phyloP scores from a whole-genome alignment of 2,888 invertebrate genomes.

The Amblyjoppa proteus region DNA sequence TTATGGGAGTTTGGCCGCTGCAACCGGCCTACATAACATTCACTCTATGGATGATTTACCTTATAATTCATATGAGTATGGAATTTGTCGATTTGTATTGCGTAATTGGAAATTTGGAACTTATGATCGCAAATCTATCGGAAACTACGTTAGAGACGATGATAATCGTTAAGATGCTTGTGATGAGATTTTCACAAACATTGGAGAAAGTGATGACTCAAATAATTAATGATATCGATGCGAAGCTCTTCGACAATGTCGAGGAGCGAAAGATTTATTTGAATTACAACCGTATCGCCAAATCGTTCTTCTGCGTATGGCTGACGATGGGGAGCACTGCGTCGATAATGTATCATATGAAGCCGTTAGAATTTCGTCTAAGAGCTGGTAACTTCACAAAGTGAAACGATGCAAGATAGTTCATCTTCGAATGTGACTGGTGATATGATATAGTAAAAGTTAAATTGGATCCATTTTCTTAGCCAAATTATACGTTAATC shows the following conservation, averaged over 20 bases:
- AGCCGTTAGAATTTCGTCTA: slow-evolving; percentile 57
- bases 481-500: not conserved
- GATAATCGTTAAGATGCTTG: slow-evolving; percentile 59
- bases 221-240: slow-evolving; percentile 37
- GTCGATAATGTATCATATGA: slow-evolving; percentile 47
- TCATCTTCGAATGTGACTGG: slow-evolving; percentile 22
- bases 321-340: slow-evolving; percentile 33
- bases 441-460: slow-evolving; percentile 19
- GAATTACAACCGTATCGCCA: slow-evolving; percentile 59
- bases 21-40: slow-evolving; percentile 55
- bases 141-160: slow-evolving; percentile 60
- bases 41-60: slow-evolving; percentile 55
- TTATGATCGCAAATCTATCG: slow-evolving; percentile 55
- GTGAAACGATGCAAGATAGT: slow-evolving; percentile 21
- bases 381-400: slow-evolving; percentile 60
- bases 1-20: slow-evolving; percentile 67
- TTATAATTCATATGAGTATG: slow-evolving; percentile 55
- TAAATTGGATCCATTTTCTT: not conserved
- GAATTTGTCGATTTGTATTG: slow-evolving; percentile 53
- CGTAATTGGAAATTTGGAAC: slow-evolving; percentile 57
- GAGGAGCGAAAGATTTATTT: slow-evolving; percentile 65
- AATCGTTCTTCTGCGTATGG: slow-evolving; percentile 54
- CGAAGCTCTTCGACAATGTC: slow-evolving; percentile 21
- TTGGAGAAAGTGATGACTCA: slow-evolving; percentile 34
- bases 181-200: slow-evolving; percentile 56